Percentiles rank a stretch among this genome's conserved stretches.
These are phyloP conservation scores for Takifugu bimaculatus DNA, from an alignment of 2,113 vertebrate species.

Conservation along the genomic window DNA sequence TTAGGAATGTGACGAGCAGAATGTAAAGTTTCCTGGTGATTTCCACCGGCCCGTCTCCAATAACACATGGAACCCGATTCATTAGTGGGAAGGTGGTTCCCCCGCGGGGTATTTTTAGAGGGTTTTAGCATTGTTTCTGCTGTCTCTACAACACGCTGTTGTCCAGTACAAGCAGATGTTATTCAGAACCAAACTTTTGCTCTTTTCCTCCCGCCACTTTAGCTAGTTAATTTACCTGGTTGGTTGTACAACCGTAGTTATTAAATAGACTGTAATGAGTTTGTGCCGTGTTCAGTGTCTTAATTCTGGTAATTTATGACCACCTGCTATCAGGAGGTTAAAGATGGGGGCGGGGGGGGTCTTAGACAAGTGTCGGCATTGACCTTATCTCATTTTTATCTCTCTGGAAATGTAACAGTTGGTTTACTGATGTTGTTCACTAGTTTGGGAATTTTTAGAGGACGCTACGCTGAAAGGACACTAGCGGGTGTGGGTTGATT, in stretches of 20 bases:
- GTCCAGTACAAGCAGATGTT: slow-evolving; percentile 24
- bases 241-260: too few relatives aligned
- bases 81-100: slow-evolving; percentile 46
- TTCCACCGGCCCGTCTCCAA: slow-evolving; percentile 36
- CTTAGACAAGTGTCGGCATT: too few relatives aligned
- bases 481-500: background rate
- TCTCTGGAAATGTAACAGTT: slow-evolving; percentile 17
- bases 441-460: background rate
- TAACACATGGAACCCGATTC: slow-evolving; percentile 33
- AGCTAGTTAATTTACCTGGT: too few relatives aligned
- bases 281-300: too few relatives aligned
- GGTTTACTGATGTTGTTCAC: slow-evolving; percentile 9
- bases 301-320: background rate
- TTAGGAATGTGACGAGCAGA: background rate
- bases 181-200: slow-evolving; percentile 11
- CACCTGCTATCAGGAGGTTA: background rate
- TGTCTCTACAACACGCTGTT: slow-evolving; percentile 5
- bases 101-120: slow-evolving; percentile 40
- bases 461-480: slow-evolving; percentile 13
- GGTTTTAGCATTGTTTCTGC: slow-evolving; percentile 39
- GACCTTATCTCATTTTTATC: background rate
- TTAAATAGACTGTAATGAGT: too few relatives aligned
- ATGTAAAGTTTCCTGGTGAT: slow-evolving; percentile 32
- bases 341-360: too few relatives aligned
- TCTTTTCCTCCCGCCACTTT: too few relatives aligned